These are phyloP conservation scores for Latrodectus elegans DNA, from an alignment of 2,888 invertebrate genomes.

Conservation along the genomic window DNA sequence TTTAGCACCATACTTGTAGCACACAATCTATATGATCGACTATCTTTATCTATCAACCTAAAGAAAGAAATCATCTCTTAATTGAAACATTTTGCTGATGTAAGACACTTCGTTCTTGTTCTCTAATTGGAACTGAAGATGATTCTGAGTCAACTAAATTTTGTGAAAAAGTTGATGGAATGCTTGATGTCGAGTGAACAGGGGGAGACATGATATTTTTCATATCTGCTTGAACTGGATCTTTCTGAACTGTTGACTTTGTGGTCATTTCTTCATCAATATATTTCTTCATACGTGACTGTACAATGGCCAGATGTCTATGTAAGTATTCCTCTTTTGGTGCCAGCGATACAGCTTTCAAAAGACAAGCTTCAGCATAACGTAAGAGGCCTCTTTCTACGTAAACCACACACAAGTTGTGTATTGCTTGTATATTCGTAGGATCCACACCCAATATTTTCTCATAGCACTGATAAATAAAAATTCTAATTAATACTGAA, in stretches of 20 bases:
- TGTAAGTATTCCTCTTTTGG: slow-evolving; percentile 93
- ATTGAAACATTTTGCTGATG: slow-evolving; percentile 44
- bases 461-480: slow-evolving; percentile 85
- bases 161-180: slow-evolving; percentile 34
- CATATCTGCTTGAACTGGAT: background rate
- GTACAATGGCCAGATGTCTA: slow-evolving; percentile 91
- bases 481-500: background rate
- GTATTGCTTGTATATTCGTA: slow-evolving; percentile 92
- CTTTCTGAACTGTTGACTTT: slow-evolving; percentile 2
- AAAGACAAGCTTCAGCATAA: slow-evolving; percentile 89
- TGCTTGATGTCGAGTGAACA: slow-evolving; percentile 8
- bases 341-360: slow-evolving; percentile 83
- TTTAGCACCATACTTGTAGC: slow-evolving; percentile 10
- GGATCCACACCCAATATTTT: slow-evolving; percentile 90
- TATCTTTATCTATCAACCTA: background rate
- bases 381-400: slow-evolving; percentile 91
- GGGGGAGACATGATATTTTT: background rate
- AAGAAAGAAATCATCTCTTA: slow-evolving; percentile 33
- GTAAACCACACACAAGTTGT: slow-evolving; percentile 96
- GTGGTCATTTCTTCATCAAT: slow-evolving; percentile 17
- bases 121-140: slow-evolving; percentile 22
- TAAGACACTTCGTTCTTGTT: slow-evolving; percentile 4
- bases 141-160: slow-evolving; percentile 27
- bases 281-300: slow-evolving; percentile 78
- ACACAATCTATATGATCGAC: background rate